A percentile compares a stretch with the other conserved stretches of the same genome.
Conservation (phyloP, 53 echinoderm and acorn worm species). For the Zoroaster sp. region DNA sequence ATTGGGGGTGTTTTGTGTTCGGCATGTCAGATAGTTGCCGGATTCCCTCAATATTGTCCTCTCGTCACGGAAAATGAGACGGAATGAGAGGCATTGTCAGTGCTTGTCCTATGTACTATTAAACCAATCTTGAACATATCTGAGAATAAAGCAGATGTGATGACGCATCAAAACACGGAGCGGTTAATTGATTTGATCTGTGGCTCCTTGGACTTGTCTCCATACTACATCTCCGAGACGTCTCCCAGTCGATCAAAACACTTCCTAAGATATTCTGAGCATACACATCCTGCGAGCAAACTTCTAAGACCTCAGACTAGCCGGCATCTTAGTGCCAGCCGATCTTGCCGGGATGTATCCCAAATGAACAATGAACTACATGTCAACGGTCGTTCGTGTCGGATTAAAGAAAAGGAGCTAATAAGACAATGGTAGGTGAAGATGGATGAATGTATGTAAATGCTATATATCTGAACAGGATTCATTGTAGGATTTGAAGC, state of each 20-base stretch:
- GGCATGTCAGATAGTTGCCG: no score
- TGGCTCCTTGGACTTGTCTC: not conserved
- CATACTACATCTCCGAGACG: not conserved
- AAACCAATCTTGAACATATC: not conserved
- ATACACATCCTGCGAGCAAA: not conserved
- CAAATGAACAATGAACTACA: not conserved
- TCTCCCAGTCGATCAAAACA: not conserved
- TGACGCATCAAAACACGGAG: not conserved
- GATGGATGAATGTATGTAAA: not conserved
- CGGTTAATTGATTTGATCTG: not conserved
- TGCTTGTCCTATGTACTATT: not conserved
- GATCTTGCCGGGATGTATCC: not conserved
- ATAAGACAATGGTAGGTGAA: not conserved
- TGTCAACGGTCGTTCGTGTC: slow-evolving; percentile 21
- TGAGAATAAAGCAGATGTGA: not conserved
- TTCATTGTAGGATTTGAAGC: no score
- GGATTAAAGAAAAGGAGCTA: not conserved
- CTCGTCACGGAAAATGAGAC: no score
- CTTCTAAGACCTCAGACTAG: not conserved
- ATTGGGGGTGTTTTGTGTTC: no score
- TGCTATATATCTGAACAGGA: no score
- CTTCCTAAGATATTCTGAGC: not conserved
- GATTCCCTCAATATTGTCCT: not conserved
- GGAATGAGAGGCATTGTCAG: not conserved
- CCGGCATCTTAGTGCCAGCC: not conserved